Evolutionary conservation across 92 coral and sea anemone genomes (phyloP).

Genomic region (Virgularia gustaviana): DNA sequence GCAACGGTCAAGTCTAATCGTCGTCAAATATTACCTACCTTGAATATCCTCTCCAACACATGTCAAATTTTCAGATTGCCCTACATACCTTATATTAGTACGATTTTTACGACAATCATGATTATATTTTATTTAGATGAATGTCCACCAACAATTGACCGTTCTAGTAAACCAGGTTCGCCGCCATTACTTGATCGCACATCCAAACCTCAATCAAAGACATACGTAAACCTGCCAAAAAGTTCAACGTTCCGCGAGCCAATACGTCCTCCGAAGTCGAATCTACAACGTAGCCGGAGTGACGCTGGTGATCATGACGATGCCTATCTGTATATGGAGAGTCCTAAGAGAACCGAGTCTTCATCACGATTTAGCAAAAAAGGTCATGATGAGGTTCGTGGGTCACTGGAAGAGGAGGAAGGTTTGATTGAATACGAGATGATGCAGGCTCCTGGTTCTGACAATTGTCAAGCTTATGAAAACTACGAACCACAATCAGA

Average conservation of each 20-base stretch:
- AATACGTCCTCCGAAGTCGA: neutral
- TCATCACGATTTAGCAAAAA: constrained; percentile 19
- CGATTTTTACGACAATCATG: too few species aligned
- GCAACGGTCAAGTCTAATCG: too few species aligned
- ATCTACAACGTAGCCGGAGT: constrained; percentile 29
- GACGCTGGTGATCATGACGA: constrained; percentile 16
- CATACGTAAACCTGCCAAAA: neutral
- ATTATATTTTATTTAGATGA: neutral
- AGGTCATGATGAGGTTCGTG: neutral
- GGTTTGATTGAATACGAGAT: neutral
- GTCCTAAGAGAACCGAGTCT: constrained; percentile 35
- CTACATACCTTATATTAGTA: too few species aligned
- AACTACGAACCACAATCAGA: neutral
- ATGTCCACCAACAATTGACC: neutral
- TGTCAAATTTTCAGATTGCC: too few species aligned
- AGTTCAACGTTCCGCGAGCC: constrained; percentile 7
- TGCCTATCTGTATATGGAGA: constrained; percentile 22
- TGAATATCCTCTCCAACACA: too few species aligned
- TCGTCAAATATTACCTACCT: too few species aligned
- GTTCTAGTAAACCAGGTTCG: neutral
- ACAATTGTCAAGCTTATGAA: neutral
- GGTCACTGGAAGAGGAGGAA: neutral
- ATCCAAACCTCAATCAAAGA: neutral
- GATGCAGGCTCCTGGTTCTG: neutral
- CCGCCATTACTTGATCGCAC: neutral